Conservation (phyloP, 2,797 vertebrate genomes). For the Dicrostonyx torquatus region DNA sequence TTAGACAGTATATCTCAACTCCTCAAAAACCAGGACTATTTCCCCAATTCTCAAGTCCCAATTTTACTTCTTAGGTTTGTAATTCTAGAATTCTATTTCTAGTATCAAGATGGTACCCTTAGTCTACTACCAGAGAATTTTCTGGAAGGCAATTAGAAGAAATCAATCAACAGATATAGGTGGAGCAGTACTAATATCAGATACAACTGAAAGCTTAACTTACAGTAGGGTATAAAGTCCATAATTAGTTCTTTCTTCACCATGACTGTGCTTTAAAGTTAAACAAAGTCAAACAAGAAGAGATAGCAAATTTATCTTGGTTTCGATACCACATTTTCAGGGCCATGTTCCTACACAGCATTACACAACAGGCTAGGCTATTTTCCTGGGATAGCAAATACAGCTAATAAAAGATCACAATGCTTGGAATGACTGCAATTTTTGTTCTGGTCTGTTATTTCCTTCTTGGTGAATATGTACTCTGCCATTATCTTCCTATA, state of each 20-base stretch:
- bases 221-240: background rate
- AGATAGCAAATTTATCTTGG: slow-evolving; percentile 48
- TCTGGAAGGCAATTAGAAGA: slow-evolving; percentile 11
- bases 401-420: slow-evolving; percentile 27
- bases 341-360: background rate
- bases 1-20: background rate
- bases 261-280: slow-evolving; percentile 48
- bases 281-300: slow-evolving; percentile 43
- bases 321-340: slow-evolving; percentile 47
- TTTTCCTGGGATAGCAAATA: slow-evolving; percentile 67
- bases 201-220: slow-evolving; percentile 43
- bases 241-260: slow-evolving; percentile 56
- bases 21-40: background rate
- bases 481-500: background rate
- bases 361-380: slow-evolving; percentile 83
- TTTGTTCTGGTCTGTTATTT: slow-evolving; percentile 29
- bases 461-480: slow-evolving; percentile 21
- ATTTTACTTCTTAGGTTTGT: slow-evolving; percentile 47
- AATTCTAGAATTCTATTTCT: slow-evolving; percentile 47
- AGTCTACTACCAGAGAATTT: background rate
- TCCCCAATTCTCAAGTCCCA: background rate
- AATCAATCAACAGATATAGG: background rate
- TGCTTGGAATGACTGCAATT: background rate
- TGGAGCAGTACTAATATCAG: background rate
- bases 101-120: background rate